Evolutionary conservation across 2,888 invertebrate genomes (phyloP).

Genomic region (Zele albiditarsus): DNA sequence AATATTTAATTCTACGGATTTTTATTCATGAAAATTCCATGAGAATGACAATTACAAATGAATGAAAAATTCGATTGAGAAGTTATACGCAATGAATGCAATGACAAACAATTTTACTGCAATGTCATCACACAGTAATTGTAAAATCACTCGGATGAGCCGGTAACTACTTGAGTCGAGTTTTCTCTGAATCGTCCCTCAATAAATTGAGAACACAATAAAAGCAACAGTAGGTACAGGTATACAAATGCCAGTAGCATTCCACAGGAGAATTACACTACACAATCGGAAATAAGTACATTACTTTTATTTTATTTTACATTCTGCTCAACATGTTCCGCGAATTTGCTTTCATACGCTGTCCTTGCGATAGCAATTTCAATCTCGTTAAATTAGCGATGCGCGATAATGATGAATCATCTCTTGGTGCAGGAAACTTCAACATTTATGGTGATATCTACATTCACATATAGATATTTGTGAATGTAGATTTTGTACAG

Average conservation of each 20-base stretch:
- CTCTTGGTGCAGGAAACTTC: too few relatives aligned
- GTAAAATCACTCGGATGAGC: neutral
- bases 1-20: too few relatives aligned
- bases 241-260: too few relatives aligned
- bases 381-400: neutral
- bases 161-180: neutral
- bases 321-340: neutral
- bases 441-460: too few relatives aligned
- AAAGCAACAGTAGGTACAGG: neutral
- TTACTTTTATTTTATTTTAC: neutral
- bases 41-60: neutral
- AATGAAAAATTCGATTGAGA: neutral
- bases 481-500: too few relatives aligned
- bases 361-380: neutral
- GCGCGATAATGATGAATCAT: neutral
- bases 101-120: neutral
- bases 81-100: neutral
- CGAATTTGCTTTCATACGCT: neutral
- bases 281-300: neutral
- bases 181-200: neutral
- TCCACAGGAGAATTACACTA: too few relatives aligned
- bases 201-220: neutral
- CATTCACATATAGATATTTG: too few relatives aligned
- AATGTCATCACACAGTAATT: neutral
- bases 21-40: neutral